Evolutionary conservation across 2,888 invertebrate genomes (phyloP).

Genomic region (Adineta ricciae): DNA sequence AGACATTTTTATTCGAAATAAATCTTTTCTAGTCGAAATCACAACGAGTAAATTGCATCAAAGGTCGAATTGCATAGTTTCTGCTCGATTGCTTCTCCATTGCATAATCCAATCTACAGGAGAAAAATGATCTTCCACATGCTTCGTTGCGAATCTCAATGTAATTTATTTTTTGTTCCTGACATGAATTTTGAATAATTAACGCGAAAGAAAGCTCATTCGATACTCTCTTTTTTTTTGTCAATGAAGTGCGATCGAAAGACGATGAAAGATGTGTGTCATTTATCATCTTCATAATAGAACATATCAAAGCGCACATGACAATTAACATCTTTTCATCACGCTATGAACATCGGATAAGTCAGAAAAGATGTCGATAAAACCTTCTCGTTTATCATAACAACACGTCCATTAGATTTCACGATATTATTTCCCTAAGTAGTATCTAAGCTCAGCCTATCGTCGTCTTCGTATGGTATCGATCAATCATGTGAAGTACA

Average conservation of each 20-base stretch:
- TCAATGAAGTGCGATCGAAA: too few relatives aligned
- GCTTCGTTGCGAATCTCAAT: neutral
- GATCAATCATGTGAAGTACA: neutral
- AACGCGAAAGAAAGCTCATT: too few relatives aligned
- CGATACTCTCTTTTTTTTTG: too few relatives aligned
- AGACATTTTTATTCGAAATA: neutral
- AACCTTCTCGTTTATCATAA: neutral
- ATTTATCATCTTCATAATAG: too few relatives aligned
- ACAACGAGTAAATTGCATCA: too few relatives aligned
- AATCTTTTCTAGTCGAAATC: too few relatives aligned
- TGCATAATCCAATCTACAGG: neutral
- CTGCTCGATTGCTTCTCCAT: too few relatives aligned
- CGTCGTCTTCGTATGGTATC: neutral
- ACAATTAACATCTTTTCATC: neutral
- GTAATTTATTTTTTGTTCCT: too few relatives aligned
- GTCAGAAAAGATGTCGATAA: neutral
- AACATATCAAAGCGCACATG: neutral
- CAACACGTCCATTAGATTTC: neutral
- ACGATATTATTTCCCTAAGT: neutral
- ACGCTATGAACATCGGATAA: neutral
- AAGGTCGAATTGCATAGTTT: too few relatives aligned
- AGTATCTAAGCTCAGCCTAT: neutral
- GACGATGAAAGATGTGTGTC: too few relatives aligned
- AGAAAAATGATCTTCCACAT: neutral
- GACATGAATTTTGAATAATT: too few relatives aligned